Evolutionary conservation across 1,140 invertebrate genomes (phyloP), one percentile per base, ranked within the genome.

Genomic region (Teleopsis dalmanni): DNA sequence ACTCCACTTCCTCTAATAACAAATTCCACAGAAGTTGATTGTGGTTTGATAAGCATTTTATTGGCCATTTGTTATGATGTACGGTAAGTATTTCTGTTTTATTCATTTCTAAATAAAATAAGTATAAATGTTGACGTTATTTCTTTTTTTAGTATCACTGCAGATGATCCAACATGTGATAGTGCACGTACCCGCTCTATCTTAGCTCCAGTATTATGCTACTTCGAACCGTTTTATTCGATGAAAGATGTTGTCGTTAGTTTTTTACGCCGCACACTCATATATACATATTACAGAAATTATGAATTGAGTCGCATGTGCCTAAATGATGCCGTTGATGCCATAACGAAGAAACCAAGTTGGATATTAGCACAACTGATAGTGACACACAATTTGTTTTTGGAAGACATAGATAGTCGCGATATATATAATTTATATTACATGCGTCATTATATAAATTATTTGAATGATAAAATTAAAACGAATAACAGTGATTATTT

Each of bases 51-150:
- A 5, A 64, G 62, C 51, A 64, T 68, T 41, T 44, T 68, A 21
- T 40, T 68, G 19, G 65, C 59, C 44, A 68, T 68, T 47, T 68
- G 65, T 42, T 68, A 68, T 38, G 65, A 68, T 53, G 59, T 64
- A 25, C 51, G 65, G 53, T 54, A 51, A 35, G 21, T 27, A 22
- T 14, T 51, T 18, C 2, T n/a, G 10, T 1, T 26, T 35, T 5
- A 21, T 7, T 21, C 4, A 11, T 11, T 41, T 19, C 14, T n/a
- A 35, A 26, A 22, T 19, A 36, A 10, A 22, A 18, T n/a, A 10
- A 23, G 41, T 7, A 47, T 14, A 25, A 37, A 14, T 16, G 4
- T 19, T 40, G 13, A 40, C 23, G 23, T 22, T 16, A n/a, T 26
- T 26, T 19, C 14, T 6, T 18, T 18, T 47, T 52, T 19, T 13